A percentile compares a stretch with the other conserved stretches of the same genome.
Conservation (phyloP, 2,888 invertebrate genomes). For the Chrysomela aeneicollis region DNA sequence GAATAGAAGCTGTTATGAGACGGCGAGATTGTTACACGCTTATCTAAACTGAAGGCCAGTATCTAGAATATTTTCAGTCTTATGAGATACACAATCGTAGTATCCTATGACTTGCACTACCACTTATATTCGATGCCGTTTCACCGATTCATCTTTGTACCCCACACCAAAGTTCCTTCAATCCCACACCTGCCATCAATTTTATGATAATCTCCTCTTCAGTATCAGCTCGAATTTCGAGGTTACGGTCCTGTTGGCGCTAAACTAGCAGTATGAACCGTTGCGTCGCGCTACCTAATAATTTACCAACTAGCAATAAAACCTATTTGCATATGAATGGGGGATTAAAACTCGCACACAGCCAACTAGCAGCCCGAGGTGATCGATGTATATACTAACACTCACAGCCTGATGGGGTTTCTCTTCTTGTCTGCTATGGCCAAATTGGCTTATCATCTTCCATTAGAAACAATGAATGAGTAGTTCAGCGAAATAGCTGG, state of each 20-base stretch:
- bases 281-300: conserved; percentile 50
- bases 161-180: no score
- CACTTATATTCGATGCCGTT: no score
- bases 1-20: neutral
- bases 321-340: conserved; percentile 61
- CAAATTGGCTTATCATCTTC: conserved; percentile 56
- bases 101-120: no score
- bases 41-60: neutral
- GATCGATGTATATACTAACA: conserved; percentile 26
- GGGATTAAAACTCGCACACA: conserved; percentile 58
- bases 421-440: conserved; percentile 41
- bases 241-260: neutral
- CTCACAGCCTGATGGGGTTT: conserved; percentile 30
- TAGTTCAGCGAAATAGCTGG: no score
- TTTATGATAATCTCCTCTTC: no score
- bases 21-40: neutral
- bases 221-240: neutral
- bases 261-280: conserved; percentile 9
- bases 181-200: no score
- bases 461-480: neutral
- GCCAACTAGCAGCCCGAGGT: conserved; percentile 21
- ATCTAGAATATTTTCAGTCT: neutral
- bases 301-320: conserved; percentile 61
- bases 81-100: neutral
- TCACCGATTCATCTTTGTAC: no score